Percentiles rank a stretch among this genome's conserved stretches.
phyloP scores from a whole-genome alignment of 2,113 vertebrate genomes.

The Osmerus mordax region DNA sequence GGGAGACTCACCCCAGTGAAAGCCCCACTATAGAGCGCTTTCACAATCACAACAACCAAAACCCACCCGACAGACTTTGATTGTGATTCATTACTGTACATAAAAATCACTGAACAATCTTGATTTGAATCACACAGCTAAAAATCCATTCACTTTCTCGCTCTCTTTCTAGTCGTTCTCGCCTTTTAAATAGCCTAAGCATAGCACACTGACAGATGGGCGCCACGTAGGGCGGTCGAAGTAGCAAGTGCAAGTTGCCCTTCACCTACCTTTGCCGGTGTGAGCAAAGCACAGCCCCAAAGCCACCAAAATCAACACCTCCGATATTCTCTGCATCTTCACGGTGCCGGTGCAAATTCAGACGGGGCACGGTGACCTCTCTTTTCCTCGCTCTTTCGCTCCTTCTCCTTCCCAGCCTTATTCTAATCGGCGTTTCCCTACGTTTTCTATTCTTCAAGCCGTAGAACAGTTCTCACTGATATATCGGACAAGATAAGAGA shows the following conservation, averaged over 20 bases:
- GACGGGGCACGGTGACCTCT: constrained; percentile 45
- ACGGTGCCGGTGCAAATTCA: constrained; percentile 32
- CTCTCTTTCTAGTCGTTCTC: not conserved
- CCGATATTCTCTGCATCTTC: constrained; percentile 67
- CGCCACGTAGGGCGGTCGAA: not conserved
- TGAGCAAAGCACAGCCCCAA: constrained; percentile 69
- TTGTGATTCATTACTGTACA: not conserved
- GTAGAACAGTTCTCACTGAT: constrained; percentile 43
- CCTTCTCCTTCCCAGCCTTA: constrained; percentile 14
- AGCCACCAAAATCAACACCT: constrained; percentile 56
- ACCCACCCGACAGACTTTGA: not conserved
- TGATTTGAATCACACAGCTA: not conserved
- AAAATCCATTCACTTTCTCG: not conserved
- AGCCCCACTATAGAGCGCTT: not conserved
- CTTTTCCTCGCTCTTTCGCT: constrained; percentile 28
- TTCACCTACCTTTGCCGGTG: constrained; percentile 67
- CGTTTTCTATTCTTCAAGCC: constrained; percentile 11
- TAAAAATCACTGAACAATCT: not conserved
- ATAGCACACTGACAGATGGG: constrained; percentile 20
- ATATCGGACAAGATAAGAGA: constrained; percentile 41
- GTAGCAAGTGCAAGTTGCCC: constrained; percentile 45
- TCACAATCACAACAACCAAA: not conserved
- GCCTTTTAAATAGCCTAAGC: constrained; percentile 3
- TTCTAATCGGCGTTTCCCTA: constrained; percentile 12
- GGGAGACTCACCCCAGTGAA: not conserved